A percentile compares a stretch with the other conserved stretches of the same genome.
Evolutionary conservation across 2,888 invertebrate species (phyloP).

Genomic region (Tachina lurida): DNA sequence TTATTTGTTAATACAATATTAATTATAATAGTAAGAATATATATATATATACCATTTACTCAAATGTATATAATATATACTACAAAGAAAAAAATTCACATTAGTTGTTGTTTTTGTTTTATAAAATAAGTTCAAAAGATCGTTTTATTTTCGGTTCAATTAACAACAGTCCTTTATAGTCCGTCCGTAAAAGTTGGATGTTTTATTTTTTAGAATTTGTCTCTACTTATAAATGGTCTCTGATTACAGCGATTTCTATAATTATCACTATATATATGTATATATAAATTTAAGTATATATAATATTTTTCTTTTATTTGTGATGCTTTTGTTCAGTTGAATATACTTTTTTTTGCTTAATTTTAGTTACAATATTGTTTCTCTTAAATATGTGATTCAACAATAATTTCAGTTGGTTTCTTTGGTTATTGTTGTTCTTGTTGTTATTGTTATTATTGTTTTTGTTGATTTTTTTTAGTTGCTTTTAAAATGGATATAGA

Average conservation of each 20-base stretch:
- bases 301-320: not conserved
- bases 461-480: slow-evolving; percentile 29
- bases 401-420: slow-evolving; percentile 58
- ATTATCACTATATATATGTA: slow-evolving; percentile 63
- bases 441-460: slow-evolving; percentile 49
- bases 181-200: slow-evolving; percentile 44
- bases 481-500: slow-evolving; percentile 79
- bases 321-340: slow-evolving; percentile 60
- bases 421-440: slow-evolving; percentile 69
- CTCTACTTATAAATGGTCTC: slow-evolving; percentile 58
- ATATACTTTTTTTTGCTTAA: slow-evolving; percentile 50
- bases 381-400: slow-evolving; percentile 48
- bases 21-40: slow-evolving; percentile 56
- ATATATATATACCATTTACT: slow-evolving; percentile 43
- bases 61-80: slow-evolving; percentile 61
- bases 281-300: no score
- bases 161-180: slow-evolving; percentile 28
- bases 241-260: slow-evolving; percentile 51
- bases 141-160: slow-evolving; percentile 52
- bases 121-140: slow-evolving; percentile 72
- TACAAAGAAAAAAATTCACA: slow-evolving; percentile 64
- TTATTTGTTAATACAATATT: slow-evolving; percentile 60
- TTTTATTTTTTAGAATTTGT: slow-evolving; percentile 49
- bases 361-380: slow-evolving; percentile 43
- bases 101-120: slow-evolving; percentile 33